phyloP scores from a whole-genome alignment of 2,888 invertebrate genomes.

The Cylloceria caligata region DNA sequence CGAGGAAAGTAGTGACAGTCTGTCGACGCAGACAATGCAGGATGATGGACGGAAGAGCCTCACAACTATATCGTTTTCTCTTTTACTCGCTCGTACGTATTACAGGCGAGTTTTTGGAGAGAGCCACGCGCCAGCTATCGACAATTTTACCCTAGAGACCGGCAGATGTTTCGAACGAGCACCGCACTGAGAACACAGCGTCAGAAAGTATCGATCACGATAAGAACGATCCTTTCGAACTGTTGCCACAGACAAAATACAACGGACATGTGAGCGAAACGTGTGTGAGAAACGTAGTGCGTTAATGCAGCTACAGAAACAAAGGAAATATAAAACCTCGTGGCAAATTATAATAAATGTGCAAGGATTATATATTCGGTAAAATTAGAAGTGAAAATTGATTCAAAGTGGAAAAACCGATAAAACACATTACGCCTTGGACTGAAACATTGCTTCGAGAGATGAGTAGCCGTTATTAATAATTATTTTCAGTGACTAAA shows the following conservation, averaged over 20 bases:
- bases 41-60: conserved; percentile 37
- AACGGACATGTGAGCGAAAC: conserved; percentile 15
- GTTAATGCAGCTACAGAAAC: neutral
- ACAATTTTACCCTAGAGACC: conserved; percentile 76
- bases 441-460: no score
- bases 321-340: neutral
- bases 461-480: no score
- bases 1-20: conserved; percentile 64
- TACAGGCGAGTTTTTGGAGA: conserved; percentile 10
- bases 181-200: conserved; percentile 69
- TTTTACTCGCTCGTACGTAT: conserved; percentile 2
- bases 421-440: no score
- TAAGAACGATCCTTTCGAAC: conserved; percentile 74
- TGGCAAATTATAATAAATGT: neutral
- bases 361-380: no score
- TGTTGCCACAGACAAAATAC: conserved; percentile 40
- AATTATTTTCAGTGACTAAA: no score
- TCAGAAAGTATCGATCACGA: conserved; percentile 80
- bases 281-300: no score
- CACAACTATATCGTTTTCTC: conserved; percentile 28
- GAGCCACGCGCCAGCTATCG: conserved; percentile 76
- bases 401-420: no score
- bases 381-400: no score
- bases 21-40: conserved; percentile 48
- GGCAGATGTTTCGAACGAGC: conserved; percentile 83